These are phyloP conservation scores for Chironomus tepperi DNA, from an alignment of 1,140 invertebrate species.

Conservation along the genomic window DNA sequence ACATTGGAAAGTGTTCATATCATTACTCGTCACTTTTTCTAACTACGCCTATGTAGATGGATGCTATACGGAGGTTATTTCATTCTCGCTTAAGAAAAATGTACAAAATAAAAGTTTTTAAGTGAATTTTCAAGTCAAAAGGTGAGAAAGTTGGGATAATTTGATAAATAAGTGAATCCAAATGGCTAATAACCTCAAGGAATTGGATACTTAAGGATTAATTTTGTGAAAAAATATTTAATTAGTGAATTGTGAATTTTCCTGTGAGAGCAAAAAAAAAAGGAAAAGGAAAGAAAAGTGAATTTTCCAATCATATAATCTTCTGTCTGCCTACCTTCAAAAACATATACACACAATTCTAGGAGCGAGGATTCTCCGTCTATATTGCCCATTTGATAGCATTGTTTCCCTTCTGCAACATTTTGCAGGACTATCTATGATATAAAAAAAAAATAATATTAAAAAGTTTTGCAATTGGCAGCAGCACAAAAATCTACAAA, in stretches of 20 bases:
- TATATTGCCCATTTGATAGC: background rate
- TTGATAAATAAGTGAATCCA: background rate
- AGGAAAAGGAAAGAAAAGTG: no score
- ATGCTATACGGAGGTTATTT: background rate
- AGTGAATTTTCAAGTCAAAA: slow-evolving; percentile 13
- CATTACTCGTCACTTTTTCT: background rate
- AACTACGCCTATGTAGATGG: slow-evolving; percentile 11
- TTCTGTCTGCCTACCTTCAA: no score
- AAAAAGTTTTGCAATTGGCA: background rate
- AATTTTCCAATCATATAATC: no score
- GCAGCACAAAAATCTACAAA: background rate
- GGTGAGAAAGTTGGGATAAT: background rate
- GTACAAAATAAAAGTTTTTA: slow-evolving; percentile 15
- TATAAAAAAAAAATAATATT: background rate
- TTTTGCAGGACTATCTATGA: no score
- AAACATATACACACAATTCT: no score
- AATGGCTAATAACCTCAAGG: background rate
- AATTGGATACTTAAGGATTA: no score
- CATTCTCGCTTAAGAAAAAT: background rate
- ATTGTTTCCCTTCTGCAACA: no score
- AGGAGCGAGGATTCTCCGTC: background rate
- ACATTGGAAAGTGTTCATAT: background rate
- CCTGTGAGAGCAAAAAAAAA: no score
- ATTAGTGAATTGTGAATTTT: background rate
- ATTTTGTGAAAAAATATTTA: background rate